These are phyloP conservation scores for Drosophila mimetica DNA, from an alignment of 2,888 invertebrate species.

Conservation along the genomic window DNA sequence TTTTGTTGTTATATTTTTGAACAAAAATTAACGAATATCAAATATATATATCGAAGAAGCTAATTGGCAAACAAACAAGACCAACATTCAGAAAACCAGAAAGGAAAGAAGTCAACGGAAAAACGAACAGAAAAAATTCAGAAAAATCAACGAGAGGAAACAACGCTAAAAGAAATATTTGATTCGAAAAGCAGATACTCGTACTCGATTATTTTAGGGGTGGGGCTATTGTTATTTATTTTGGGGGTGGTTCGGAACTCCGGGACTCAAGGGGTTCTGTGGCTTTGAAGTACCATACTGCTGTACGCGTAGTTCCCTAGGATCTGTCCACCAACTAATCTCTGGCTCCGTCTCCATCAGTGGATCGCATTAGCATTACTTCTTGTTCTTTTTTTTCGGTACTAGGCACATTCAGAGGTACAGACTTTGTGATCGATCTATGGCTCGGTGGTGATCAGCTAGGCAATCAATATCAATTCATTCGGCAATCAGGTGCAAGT, in stretches of 20 bases:
- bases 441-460: slow-evolving; percentile 57
- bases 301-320: slow-evolving; percentile 20
- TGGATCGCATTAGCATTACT: slow-evolving; percentile 12
- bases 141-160: slow-evolving; percentile 41
- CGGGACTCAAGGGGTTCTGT: slow-evolving; percentile 1
- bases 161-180: slow-evolving; percentile 39
- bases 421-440: slow-evolving; percentile 29
- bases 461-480: slow-evolving; percentile 60
- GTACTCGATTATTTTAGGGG: slow-evolving; percentile 25
- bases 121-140: slow-evolving; percentile 21
- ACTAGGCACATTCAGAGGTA: slow-evolving; percentile 34
- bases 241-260: slow-evolving; percentile 1
- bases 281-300: slow-evolving; percentile 14
- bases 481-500: slow-evolving; percentile 72
- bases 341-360: slow-evolving; percentile 15
- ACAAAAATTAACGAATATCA: slow-evolving; percentile 51
- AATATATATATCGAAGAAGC: slow-evolving; percentile 52
- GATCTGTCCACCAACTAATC: slow-evolving; percentile 3
- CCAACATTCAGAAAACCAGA: slow-evolving; percentile 71
- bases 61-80: slow-evolving; percentile 72
- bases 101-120: slow-evolving; percentile 31
- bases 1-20: slow-evolving; percentile 74
- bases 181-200: slow-evolving; percentile 42
- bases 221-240: neutral
- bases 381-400: slow-evolving; percentile 1